A percentile compares a stretch with the other conserved stretches of the same genome.
Evolutionary conservation across 35 echinoderm and acorn worm species (phyloP).

Genomic region (Chiridota heheva): DNA sequence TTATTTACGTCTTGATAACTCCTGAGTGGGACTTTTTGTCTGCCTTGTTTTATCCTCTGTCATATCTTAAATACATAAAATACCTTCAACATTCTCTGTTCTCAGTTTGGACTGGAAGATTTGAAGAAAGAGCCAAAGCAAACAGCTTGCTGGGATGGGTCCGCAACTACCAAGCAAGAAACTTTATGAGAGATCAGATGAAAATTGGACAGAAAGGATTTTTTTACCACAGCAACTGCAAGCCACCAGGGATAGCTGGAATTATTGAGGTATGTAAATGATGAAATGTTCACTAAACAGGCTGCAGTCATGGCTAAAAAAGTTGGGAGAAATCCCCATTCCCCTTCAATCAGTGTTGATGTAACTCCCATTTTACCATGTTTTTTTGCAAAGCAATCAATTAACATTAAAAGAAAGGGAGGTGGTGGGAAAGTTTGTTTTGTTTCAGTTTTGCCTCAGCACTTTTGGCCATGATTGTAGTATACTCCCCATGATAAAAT

Average conservation of each 20-base stretch:
- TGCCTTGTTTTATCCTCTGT: not conserved
- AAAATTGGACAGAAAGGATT: slow-evolving; percentile 58
- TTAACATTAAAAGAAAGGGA: too few relatives aligned
- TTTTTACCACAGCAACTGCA: slow-evolving; percentile 69
- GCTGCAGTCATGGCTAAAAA: not conserved
- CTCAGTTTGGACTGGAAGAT: slow-evolving; percentile 58
- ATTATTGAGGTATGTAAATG: slow-evolving; percentile 26
- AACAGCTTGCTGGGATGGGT: slow-evolving; percentile 72
- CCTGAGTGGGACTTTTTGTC: not conserved
- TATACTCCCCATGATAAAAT: too few relatives aligned
- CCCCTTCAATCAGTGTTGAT: not conserved
- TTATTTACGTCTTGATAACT: not conserved
- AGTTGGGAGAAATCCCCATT: not conserved
- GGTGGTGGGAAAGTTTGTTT: too few relatives aligned
- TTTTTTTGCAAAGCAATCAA: not conserved
- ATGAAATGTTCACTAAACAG: not conserved
- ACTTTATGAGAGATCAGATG: slow-evolving; percentile 69
- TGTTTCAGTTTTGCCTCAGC: too few relatives aligned
- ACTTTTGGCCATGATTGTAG: too few relatives aligned
- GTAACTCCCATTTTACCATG: too few relatives aligned
- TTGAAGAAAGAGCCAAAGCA: slow-evolving; percentile 56
- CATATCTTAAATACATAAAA: not conserved
- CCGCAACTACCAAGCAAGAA: slow-evolving; percentile 59
- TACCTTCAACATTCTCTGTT: not conserved
- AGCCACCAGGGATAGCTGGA: slow-evolving; percentile 56